Evolutionary conservation across 2,797 vertebrate genomes (phyloP).

Genomic region (Lepilemur ruficaudatus): DNA sequence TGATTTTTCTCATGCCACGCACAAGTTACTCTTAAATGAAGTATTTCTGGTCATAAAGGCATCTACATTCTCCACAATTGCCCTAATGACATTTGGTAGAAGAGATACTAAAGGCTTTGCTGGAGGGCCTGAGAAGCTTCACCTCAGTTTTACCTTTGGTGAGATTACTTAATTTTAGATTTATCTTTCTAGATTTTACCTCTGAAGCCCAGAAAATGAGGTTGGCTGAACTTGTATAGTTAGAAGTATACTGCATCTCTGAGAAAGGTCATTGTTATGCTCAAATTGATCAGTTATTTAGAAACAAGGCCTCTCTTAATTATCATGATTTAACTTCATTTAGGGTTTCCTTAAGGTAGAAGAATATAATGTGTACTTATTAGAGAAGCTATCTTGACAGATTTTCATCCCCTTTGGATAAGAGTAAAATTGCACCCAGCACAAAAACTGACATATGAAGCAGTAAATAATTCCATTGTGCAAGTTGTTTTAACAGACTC

Average conservation of each 20-base stretch:
- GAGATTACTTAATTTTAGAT: background rate
- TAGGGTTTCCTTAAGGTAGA: slow-evolving; percentile 64
- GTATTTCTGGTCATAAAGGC: background rate
- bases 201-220: background rate
- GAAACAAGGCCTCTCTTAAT: slow-evolving; percentile 3
- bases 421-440: slow-evolving; percentile 77
- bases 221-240: background rate
- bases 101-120: background rate
- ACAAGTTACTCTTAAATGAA: background rate
- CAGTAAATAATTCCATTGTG: slow-evolving; percentile 85
- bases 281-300: slow-evolving; percentile 33
- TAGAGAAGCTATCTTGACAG: slow-evolving; percentile 77
- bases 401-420: slow-evolving; percentile 74
- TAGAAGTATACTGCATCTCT: background rate
- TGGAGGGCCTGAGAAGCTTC: background rate
- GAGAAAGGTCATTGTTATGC: background rate
- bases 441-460: slow-evolving; percentile 80
- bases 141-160: background rate
- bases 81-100: background rate
- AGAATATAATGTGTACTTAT: slow-evolving; percentile 59
- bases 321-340: slow-evolving; percentile 46
- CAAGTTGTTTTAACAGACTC: slow-evolving; percentile 83
- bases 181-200: background rate
- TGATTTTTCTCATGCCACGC: background rate
- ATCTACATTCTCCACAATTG: background rate